Evolutionary conservation across 2,888 invertebrate genomes (phyloP), one percentile per base, ranked within the genome.

Genomic region (Embidobia sp.): DNA sequence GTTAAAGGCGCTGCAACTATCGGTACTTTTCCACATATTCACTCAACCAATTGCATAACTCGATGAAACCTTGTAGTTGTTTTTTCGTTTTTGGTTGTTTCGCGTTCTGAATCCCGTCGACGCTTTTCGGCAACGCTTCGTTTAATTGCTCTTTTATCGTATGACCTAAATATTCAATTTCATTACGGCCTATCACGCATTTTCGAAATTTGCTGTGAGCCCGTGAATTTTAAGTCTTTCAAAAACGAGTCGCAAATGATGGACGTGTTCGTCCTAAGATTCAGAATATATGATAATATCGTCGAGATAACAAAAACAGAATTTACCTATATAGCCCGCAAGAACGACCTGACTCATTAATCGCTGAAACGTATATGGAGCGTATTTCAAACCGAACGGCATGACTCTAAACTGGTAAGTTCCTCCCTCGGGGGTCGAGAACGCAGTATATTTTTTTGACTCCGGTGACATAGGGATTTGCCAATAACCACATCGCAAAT

Each of bases 401-500:
- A 83, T 85, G 0, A 84, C 82, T 3, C 74, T 61, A 40, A 84
- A 87, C 26, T 85, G 81, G 53, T 80, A 85, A 3, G 74, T 76
- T 0, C 81, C 81, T 3, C 83, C 81, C 27, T 81, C 77, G 0
- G 85, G 84, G 0, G 84, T 81, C 5, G 79, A 19, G 44, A 85
- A 85, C 0, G 84, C 85, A 0, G 86, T 85, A 3, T 78, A 67
- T 31, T 61, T 59, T 13, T 75, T 80, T 0, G 79, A 72, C 2
- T 63, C 35, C 1, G 49, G 61, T 1, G 74, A 78, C 76, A 86
- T 70, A 1, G 82, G 82, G 1, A 86, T 64, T 27, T 86, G 85
- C 85, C 86, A 87, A 37, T 85, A 87, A 2, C 85, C 84, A 46
- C 79, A 79, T 19, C 80, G 80, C 3, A 85, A 55, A 11, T 87